These are phyloP conservation scores for Trichonephila inaurata DNA, from an alignment of 1,140 invertebrate genomes.

Conservation along the genomic window DNA sequence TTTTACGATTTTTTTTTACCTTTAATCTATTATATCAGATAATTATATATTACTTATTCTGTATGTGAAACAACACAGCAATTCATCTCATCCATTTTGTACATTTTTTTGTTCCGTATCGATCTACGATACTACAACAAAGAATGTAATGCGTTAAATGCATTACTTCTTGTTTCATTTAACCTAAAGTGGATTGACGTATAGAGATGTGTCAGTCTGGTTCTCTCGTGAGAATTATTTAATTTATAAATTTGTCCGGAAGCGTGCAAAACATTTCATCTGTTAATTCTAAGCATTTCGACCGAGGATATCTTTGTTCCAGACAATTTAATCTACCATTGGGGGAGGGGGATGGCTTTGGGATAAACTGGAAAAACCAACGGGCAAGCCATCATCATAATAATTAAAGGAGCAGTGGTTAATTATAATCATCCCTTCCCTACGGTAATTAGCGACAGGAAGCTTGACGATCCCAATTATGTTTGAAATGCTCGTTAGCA, in stretches of 20 bases:
- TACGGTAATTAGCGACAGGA: constrained; percentile 61
- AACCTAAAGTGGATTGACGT: background rate
- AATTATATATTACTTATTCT: too few relatives aligned
- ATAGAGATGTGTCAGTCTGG: background rate
- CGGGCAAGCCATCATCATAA: constrained; percentile 49
- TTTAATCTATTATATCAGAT: too few relatives aligned
- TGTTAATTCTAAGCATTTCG: constrained; percentile 9
- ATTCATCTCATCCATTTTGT: too few relatives aligned
- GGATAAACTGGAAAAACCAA: constrained; percentile 47
- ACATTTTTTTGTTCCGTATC: too few relatives aligned
- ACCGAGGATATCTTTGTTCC: constrained; percentile 27
- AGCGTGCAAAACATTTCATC: constrained; percentile 41
- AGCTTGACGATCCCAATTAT: constrained; percentile 68
- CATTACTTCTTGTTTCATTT: background rate
- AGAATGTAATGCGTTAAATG: background rate
- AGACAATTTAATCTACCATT: constrained; percentile 54
- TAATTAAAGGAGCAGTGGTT: constrained; percentile 67
- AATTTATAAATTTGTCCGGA: constrained; percentile 27
- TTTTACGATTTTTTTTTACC: too few relatives aligned
- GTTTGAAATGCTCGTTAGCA: constrained; percentile 64
- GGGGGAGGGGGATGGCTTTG: background rate
- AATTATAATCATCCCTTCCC: constrained; percentile 59
- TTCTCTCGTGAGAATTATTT: constrained; percentile 39
- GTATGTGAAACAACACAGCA: too few relatives aligned
- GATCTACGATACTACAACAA: too few relatives aligned